Evolutionary conservation across 2,888 invertebrate species (phyloP), one percentile per base, ranked within the genome.

Genomic region (Cetonia aurata): DNA sequence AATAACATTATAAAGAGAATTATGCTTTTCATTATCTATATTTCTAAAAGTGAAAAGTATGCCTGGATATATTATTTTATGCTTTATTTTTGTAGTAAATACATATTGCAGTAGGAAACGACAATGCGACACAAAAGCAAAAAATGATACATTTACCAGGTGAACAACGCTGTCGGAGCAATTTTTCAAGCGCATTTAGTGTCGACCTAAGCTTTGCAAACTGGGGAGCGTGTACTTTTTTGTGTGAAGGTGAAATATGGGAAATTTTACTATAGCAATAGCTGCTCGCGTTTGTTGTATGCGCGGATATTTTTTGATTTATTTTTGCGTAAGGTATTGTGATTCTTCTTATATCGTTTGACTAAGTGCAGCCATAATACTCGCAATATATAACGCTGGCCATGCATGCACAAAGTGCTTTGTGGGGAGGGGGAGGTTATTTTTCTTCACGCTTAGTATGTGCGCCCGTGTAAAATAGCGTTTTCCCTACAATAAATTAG

Each of bases 281-380:
- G 25, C 25, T 41, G 15, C 15, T 44, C 42, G 57, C 17, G 25
- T 53, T n/a, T 53, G 53, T 42, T n/a, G 57, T 42, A 57, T 15
- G 19, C 4, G 13, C 17, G 48, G 1, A 13, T n/a, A 57, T 10
- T 57, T 57, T 41, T 42, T 9, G 57, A 41, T 42, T 10, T 41
- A 57, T 57, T 57, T 37, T 8, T 42, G n/a, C 57, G 17, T 42
- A n/a, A 9, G 41, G 42, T 15, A 57, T 57, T 42, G 42, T 42
- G 42, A 57, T 57, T 57, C 42, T 57, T 57, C 57, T 42, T 41
- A 17, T 25, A 25, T 57, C 55, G 19, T 19, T 57, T 57, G 57
- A 57, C 19, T 57, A 57, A 57, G 42, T 19, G n/a, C 42, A 37
- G 55, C 55, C 33, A 33, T 55, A 55, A 55, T 33, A 33, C 31